Conservation (phyloP, 2,888 invertebrate species). For the Lottia scabra region DNA sequence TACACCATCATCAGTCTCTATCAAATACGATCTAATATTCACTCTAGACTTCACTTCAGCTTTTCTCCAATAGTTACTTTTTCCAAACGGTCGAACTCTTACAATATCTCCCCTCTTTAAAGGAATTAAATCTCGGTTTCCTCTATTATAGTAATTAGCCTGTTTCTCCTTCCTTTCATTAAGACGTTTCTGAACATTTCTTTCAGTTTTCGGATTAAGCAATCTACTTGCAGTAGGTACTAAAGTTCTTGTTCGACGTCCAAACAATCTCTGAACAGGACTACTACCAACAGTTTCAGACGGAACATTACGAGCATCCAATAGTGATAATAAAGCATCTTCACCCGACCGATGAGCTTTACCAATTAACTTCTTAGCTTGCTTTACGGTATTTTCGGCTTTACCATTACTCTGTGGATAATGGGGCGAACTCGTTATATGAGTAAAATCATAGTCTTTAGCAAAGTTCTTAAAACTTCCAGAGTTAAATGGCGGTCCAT, state of each 20-base stretch:
- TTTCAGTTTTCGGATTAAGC: not conserved
- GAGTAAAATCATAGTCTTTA: not conserved
- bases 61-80: too few species aligned
- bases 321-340: not conserved
- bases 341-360: not conserved
- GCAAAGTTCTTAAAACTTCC: not conserved
- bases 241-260: not conserved
- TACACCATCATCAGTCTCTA: too few species aligned
- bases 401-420: not conserved
- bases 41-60: too few species aligned
- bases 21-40: too few species aligned
- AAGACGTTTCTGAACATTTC: too few species aligned
- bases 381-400: not conserved
- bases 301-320: not conserved
- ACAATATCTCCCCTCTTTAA: too few species aligned
- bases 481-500: not conserved
- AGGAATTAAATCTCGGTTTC: too few species aligned
- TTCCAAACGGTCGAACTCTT: too few species aligned
- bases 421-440: not conserved
- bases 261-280: not conserved
- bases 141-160: too few species aligned
- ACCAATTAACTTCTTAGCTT: not conserved
- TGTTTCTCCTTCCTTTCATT: too few species aligned
- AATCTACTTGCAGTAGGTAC: not conserved
- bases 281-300: not conserved